Base-by-base conservation (phyloP, 37 sponge, comb jelly and placozoan species). In the Agelas oroides region DNA sequence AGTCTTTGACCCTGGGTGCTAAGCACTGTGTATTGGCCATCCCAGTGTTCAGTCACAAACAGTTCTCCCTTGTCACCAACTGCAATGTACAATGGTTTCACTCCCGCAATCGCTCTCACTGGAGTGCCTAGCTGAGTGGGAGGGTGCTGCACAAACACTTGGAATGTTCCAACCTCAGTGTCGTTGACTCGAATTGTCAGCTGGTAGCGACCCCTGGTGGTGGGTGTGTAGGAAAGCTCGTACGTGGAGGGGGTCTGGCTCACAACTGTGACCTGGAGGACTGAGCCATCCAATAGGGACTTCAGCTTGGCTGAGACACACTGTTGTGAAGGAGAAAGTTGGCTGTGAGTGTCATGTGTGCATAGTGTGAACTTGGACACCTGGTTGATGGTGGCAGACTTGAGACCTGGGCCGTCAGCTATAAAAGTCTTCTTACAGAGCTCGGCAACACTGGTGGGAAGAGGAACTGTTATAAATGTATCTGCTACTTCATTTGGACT, bases 251-350 rank as follows among this genome's bases (percentile, higher is more conserved):
- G 32, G 33, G 28, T 32, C 33, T 28, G 31, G 68, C 5, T 67
- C 19, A 67, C 33, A 12, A 46, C 46, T 46, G 46, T 46, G 46
- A 8, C 14, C 25, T 61, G 25, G 37, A 60, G 19, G 77, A 59
- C 24, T 23, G 77, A 59, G 15, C 38, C 61, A 60, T 76, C 32
- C 11, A 34, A 38, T 11, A 78, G 79, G 30, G 66, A 78, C 66
- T 78, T 65, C 79, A 65, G 30, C 19, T 78, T 11, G 53, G 63
- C 33, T 14, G 37, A 17, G 5, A 78, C 46, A 46, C 8, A 8
- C 46, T 46, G 46, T 8, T 46, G 46, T 3, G 46, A 8, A 46
- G 46, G 46, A 46, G 46, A 8, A 8, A 8, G 46, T 8, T 46
- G 3, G 46, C 46, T 8, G 46, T 46, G 46, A 8, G 46, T 46